Percentiles rank a stretch among this genome's conserved stretches.
phyloP scores from a whole-genome alignment of 1,140 invertebrate genomes.

The Bactericera cockerelli region DNA sequence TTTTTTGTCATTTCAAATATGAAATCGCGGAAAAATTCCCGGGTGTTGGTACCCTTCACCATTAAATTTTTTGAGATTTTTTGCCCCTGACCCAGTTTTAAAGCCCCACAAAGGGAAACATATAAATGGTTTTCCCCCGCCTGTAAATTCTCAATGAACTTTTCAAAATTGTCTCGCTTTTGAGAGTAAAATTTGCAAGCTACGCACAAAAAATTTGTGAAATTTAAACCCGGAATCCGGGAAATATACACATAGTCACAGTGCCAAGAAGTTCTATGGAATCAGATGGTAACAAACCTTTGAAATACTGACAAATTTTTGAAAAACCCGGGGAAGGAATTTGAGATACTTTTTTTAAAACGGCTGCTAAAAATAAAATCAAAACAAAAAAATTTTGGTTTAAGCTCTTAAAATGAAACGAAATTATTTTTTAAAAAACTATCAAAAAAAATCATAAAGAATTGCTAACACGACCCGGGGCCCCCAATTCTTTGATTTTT shows the following conservation, averaged over 20 bases:
- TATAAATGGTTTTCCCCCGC: slow-evolving; percentile 51
- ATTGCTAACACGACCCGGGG: no score
- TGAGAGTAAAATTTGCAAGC: neutral
- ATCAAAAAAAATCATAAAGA: no score
- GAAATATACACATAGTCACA: neutral
- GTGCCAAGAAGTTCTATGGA: neutral
- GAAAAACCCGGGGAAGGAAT: neutral
- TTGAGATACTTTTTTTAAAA: neutral
- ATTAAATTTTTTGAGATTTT: slow-evolving; percentile 14
- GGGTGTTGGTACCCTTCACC: neutral
- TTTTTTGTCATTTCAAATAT: neutral
- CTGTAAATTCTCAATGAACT: slow-evolving; percentile 51
- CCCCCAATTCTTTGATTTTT: no score
- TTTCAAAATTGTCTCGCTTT: slow-evolving; percentile 30
- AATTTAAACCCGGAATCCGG: neutral
- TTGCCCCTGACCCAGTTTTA: slow-evolving; percentile 25
- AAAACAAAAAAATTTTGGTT: no score
- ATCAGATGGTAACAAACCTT: neutral
- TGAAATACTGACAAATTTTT: neutral
- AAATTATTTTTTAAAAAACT: no score
- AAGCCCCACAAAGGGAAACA: slow-evolving; percentile 48
- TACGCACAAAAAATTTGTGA: slow-evolving; percentile 25
- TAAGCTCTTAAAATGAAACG: no score
- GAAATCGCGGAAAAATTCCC: neutral
- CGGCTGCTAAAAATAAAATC: neutral